phyloP scores from a whole-genome alignment of 64 coral and sea anemone species.

The Stichodactyla helianthus region DNA sequence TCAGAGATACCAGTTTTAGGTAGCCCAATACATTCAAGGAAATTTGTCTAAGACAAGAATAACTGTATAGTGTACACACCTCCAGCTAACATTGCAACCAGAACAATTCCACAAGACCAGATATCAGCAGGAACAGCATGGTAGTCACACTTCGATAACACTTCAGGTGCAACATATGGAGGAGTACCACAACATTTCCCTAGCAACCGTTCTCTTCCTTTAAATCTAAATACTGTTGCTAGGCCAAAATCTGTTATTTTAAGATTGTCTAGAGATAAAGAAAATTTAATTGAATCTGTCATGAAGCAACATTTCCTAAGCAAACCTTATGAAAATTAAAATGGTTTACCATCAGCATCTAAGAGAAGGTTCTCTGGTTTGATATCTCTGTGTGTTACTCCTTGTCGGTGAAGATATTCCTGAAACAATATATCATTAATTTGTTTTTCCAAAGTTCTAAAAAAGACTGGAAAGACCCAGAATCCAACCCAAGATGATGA shows the following conservation, averaged over 20 bases:
- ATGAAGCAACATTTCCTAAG: too few relatives aligned
- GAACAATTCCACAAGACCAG: conserved; percentile 99
- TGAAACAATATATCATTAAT: neutral
- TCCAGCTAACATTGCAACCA: conserved; percentile 96
- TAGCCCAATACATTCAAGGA: too few relatives aligned
- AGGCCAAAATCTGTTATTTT: conserved; percentile 98
- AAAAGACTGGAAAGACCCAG: too few relatives aligned
- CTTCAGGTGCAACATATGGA: conserved; percentile 93
- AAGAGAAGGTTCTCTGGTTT: conserved; percentile 95
- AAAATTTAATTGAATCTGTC: neutral
- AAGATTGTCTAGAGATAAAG: conserved; percentile 68
- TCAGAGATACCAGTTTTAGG: too few relatives aligned
- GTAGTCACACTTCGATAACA: conserved; percentile 82
- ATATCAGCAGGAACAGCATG: conserved; percentile 92
- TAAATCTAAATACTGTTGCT: conserved; percentile 87
- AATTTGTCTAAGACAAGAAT: too few relatives aligned
- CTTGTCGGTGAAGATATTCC: conserved; percentile 94
- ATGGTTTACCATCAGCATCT: conserved; percentile 86
- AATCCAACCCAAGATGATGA: too few relatives aligned
- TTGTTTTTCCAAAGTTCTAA: too few relatives aligned
- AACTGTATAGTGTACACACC: conserved; percentile 35
- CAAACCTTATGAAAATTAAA: neutral
- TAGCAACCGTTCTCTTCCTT: conserved; percentile 83
- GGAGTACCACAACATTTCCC: conserved; percentile 96
- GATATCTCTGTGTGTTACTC: conserved; percentile 94